A percentile compares a stretch with the other conserved stretches of the same genome.
phyloP scores from a whole-genome alignment of 2,113 vertebrate genomes.

The Phyllostomus hastatus region DNA sequence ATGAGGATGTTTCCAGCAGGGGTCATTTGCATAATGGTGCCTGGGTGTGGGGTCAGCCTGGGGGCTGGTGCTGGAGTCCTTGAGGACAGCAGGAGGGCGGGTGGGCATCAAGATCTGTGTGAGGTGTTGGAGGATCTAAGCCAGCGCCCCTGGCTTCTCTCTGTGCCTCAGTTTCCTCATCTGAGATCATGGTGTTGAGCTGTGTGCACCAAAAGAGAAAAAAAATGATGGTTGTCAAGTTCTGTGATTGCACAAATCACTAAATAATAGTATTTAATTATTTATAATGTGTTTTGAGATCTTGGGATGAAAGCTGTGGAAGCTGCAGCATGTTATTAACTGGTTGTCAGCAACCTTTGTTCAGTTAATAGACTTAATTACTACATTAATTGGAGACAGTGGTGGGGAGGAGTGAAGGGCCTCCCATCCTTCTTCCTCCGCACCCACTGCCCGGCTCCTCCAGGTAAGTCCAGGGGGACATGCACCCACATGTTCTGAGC shows the following conservation, averaged over 20 bases:
- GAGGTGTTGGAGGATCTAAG: neutral
- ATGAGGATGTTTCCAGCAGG: constrained; percentile 31
- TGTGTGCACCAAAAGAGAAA: neutral
- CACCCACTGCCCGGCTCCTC: neutral
- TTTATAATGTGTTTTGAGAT: constrained; percentile 60
- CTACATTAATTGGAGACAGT: constrained; percentile 33
- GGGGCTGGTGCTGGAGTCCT: neutral
- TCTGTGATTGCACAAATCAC: constrained; percentile 60
- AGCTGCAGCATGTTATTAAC: constrained; percentile 43
- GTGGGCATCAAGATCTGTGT: neutral
- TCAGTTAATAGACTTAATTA: constrained; percentile 66
- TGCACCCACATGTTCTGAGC: neutral
- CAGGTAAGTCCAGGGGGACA: neutral
- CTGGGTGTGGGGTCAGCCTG: no score
- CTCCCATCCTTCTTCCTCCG: neutral
- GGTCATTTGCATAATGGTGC: neutral
- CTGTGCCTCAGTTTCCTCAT: constrained; percentile 12
- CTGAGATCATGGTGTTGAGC: neutral
- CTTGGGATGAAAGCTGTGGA: constrained; percentile 50
- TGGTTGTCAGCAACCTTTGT: constrained; percentile 57
- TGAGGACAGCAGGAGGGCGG: neutral
- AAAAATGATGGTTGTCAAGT: neutral
- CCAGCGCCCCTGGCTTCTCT: neutral
- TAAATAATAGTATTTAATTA: constrained; percentile 69
- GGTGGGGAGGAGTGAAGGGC: neutral